These are phyloP conservation scores for Zootermopsis nevadensis DNA, from an alignment of 2,888 invertebrate species.

Conservation along the genomic window DNA sequence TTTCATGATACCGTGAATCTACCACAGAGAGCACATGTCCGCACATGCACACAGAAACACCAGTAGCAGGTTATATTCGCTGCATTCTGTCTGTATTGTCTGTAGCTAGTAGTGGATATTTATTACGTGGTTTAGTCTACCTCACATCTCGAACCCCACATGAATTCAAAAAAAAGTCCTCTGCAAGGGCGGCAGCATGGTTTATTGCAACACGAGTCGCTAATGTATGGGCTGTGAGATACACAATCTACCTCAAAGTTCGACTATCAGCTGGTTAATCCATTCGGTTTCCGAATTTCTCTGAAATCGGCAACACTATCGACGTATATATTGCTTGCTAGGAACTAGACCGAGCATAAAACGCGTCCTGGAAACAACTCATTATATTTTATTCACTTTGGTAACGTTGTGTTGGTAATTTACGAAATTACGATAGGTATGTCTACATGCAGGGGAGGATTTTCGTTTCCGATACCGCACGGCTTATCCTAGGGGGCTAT, in stretches of 20 bases:
- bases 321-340: no score
- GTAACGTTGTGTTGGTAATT: no score
- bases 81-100: background rate
- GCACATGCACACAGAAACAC: background rate
- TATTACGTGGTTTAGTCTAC: background rate
- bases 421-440: no score
- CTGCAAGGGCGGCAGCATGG: background rate
- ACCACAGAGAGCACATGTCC: background rate
- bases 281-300: background rate
- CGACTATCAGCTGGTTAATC: background rate
- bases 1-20: background rate
- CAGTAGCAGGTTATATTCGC: background rate
- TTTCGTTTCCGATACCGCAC: no score
- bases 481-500: no score
- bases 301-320: background rate
- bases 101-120: background rate
- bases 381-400: no score
- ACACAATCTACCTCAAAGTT: background rate
- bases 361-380: no score
- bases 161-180: constrained; percentile 11
- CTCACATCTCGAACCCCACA: background rate
- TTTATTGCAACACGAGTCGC: background rate
- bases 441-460: no score
- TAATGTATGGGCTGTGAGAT: background rate
- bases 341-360: no score